These are phyloP conservation scores for Euwallacea similis DNA, from an alignment of 1,140 invertebrate species.

Conservation along the genomic window DNA sequence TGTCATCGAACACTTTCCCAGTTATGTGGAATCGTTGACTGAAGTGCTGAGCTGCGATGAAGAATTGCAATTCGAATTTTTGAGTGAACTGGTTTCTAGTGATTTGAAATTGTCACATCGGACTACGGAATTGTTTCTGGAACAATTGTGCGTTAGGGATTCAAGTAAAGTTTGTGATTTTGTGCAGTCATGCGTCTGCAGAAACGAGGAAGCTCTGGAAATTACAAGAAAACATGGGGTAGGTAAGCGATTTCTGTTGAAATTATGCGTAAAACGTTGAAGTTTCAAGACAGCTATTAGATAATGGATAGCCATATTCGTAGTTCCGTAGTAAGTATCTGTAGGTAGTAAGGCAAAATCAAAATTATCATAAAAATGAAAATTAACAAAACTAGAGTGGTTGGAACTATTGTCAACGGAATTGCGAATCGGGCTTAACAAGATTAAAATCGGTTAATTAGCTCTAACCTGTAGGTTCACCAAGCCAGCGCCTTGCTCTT, in stretches of 20 bases:
- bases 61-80: conserved; percentile 61
- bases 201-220: conserved; percentile 53
- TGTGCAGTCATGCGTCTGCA: conserved; percentile 47
- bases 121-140: conserved; percentile 65
- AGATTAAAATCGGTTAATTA: not conserved
- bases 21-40: conserved; percentile 57
- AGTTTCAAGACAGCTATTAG: too few relatives aligned
- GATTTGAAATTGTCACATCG: conserved; percentile 53
- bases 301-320: too few relatives aligned
- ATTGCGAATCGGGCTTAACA: not conserved
- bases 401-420: not conserved
- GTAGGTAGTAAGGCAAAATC: not conserved
- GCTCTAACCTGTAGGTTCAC: conserved; percentile 41
- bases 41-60: conserved; percentile 55
- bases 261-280: too few relatives aligned
- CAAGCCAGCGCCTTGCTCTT: conserved; percentile 55
- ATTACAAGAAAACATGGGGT: conserved; percentile 52
- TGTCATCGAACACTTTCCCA: conserved; percentile 57
- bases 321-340: not conserved
- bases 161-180: conserved; percentile 54
- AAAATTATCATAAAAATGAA: not conserved
- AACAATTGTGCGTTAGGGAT: conserved; percentile 65
- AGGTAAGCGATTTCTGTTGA: not conserved
- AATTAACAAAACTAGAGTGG: not conserved
- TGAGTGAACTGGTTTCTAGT: conserved; percentile 64